These are phyloP conservation scores for Rhinoraja longicauda DNA, from an alignment of 2,797 vertebrate genomes.

Conservation along the genomic window DNA sequence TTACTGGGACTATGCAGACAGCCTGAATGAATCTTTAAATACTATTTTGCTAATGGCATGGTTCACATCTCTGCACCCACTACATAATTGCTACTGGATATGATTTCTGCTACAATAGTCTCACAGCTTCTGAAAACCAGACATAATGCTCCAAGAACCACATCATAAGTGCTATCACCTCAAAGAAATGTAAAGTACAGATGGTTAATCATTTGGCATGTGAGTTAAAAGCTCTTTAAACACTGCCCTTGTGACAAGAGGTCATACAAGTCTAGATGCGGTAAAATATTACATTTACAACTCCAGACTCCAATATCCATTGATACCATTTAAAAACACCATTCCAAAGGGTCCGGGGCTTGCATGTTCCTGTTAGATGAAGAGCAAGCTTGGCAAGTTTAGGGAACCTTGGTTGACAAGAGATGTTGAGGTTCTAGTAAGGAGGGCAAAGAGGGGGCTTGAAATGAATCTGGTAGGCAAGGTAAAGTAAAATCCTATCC, in stretches of 20 bases:
- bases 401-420: too few relatives aligned
- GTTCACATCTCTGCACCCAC: background rate
- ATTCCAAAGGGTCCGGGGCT: too few relatives aligned
- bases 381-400: too few relatives aligned
- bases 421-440: too few relatives aligned
- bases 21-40: background rate
- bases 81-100: background rate
- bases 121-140: background rate
- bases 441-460: too few relatives aligned
- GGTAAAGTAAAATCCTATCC: too few relatives aligned
- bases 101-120: background rate
- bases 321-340: background rate
- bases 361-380: too few relatives aligned
- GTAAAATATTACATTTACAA: background rate
- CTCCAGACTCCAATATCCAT: background rate
- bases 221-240: background rate
- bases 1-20: background rate
- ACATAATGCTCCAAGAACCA: background rate
- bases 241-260: background rate
- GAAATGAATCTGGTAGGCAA: too few relatives aligned
- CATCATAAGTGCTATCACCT: background rate
- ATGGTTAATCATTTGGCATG: background rate
- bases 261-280: background rate
- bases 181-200: background rate
- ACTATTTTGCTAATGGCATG: background rate